Conservation (phyloP, 2,888 invertebrate genomes). For the Philereme transversata region DNA sequence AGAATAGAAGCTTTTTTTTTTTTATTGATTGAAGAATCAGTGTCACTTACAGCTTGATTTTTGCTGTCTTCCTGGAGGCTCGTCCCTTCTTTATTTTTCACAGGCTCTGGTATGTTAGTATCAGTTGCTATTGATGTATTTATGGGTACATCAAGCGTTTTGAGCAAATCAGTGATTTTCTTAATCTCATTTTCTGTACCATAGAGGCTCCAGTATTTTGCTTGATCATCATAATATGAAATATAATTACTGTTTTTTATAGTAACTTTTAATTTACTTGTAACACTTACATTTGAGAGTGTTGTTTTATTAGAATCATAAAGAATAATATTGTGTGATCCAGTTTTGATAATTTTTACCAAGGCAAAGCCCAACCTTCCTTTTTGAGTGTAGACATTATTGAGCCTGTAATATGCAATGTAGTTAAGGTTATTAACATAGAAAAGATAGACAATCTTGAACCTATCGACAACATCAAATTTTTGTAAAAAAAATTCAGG, state of each 20-base stretch:
- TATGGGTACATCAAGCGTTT: conserved; percentile 51
- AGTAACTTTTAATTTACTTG: conserved; percentile 54
- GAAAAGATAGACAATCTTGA: no score
- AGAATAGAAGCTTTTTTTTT: conserved; percentile 70
- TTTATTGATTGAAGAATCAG: conserved; percentile 62
- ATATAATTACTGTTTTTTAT: conserved; percentile 61
- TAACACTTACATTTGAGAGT: conserved; percentile 58
- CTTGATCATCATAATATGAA: conserved; percentile 65
- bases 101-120: conserved; percentile 43
- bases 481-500: no score
- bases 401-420: conserved; percentile 47
- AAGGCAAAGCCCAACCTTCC: conserved; percentile 75
- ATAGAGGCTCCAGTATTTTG: conserved; percentile 71
- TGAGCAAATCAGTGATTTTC: conserved; percentile 55
- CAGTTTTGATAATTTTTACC: conserved; percentile 57
- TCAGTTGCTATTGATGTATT: conserved; percentile 37
- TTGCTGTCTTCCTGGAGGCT: conserved; percentile 29
- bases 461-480: no score
- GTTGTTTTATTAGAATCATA: conserved; percentile 71
- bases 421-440: not conserved
- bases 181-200: conserved; percentile 56
- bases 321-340: conserved; percentile 58
- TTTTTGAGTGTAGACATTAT: conserved; percentile 59
- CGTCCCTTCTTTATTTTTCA: conserved; percentile 22
- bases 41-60: conserved; percentile 62